Conservation (phyloP, 2,888 invertebrate genomes). For the Ischnura elegans region DNA sequence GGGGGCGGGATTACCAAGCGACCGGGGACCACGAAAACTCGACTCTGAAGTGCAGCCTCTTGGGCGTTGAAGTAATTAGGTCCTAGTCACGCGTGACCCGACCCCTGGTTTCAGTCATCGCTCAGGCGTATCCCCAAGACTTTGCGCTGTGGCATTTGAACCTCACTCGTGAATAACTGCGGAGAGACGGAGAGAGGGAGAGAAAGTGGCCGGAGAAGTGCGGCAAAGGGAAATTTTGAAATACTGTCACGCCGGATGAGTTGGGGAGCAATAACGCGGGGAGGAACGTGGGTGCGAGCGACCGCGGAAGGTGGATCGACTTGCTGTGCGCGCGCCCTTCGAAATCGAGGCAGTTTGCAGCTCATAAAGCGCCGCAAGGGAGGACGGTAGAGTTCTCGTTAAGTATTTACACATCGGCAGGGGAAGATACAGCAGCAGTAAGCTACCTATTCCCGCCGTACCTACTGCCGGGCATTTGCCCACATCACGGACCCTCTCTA, state of each 20-base stretch:
- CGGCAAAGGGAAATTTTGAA: constrained; percentile 1
- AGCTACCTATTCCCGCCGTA: no score
- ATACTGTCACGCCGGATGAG: not conserved
- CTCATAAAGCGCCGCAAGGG: constrained; percentile 16
- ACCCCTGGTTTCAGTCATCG: not conserved
- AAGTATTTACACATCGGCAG: constrained; percentile 1
- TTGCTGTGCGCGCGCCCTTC: not conserved
- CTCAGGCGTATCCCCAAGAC: not conserved
- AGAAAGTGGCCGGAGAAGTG: not conserved
- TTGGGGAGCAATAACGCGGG: not conserved
- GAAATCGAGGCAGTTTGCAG: constrained; percentile 21
- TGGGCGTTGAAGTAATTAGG: not conserved
- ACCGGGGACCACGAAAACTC: not conserved
- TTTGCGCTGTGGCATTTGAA: not conserved
- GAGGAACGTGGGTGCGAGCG: not conserved
- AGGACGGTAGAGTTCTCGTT: not conserved
- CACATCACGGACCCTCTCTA: not conserved
- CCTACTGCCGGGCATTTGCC: not conserved
- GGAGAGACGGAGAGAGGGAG: no score
- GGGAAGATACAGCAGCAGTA: not conserved
- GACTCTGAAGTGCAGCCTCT: not conserved
- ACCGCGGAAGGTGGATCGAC: no score
- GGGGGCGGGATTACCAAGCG: not conserved
- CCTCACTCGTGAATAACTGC: not conserved
- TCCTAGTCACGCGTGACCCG: not conserved